Conservation (phyloP, 2,888 invertebrate genomes). For the Pediacus dermestoides region DNA sequence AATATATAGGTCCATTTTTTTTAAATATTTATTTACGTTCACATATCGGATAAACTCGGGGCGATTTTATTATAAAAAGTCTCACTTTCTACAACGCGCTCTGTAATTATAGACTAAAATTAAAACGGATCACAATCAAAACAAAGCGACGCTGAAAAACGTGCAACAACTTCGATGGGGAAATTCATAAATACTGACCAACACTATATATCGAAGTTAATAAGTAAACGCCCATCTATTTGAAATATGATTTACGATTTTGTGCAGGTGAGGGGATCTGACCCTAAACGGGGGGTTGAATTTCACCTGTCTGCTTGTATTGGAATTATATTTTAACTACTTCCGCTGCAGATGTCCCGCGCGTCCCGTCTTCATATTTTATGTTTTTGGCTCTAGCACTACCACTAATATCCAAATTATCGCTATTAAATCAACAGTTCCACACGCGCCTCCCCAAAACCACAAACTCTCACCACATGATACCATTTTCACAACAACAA, state of each 20-base stretch:
- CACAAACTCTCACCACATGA: neutral
- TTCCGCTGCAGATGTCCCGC: slow-evolving; percentile 43
- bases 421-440: slow-evolving; percentile 3
- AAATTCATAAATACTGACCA: slow-evolving; percentile 26
- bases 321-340: slow-evolving; percentile 43
- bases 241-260: slow-evolving; percentile 46
- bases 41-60: slow-evolving; percentile 35
- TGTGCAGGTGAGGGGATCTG: slow-evolving; percentile 37
- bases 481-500: neutral
- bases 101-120: slow-evolving; percentile 44
- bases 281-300: slow-evolving; percentile 35
- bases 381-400: too few relatives aligned
- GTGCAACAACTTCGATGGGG: slow-evolving; percentile 19
- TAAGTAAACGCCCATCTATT: slow-evolving; percentile 48
- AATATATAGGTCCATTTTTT: slow-evolving; percentile 45
- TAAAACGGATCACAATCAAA: slow-evolving; percentile 40
- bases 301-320: slow-evolving; percentile 41
- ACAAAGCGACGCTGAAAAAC: slow-evolving; percentile 20
- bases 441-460: slow-evolving; percentile 8
- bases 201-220: slow-evolving; percentile 41
- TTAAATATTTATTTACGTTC: slow-evolving; percentile 42
- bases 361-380: slow-evolving; percentile 11
- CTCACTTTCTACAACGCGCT: slow-evolving; percentile 43
- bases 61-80: slow-evolving; percentile 44
- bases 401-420: slow-evolving; percentile 11